Conservation (phyloP, 2,113 vertebrate species). For the Podocnemis expansa region DNA sequence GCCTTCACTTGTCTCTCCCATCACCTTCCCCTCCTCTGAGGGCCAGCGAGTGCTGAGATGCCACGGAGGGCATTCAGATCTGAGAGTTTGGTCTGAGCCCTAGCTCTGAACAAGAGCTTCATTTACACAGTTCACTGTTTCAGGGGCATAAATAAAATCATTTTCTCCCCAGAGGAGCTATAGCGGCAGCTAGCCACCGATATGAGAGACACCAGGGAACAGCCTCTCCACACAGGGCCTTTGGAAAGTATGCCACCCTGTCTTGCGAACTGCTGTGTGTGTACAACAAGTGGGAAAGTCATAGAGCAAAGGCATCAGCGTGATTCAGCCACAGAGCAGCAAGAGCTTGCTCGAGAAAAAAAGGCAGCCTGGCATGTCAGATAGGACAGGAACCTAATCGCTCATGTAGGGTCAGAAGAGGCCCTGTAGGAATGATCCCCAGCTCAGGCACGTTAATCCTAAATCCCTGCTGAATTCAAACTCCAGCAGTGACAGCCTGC, state of each 20-base stretch:
- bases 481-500: not conserved
- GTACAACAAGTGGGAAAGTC: not conserved
- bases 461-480: not conserved
- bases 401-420: not conserved
- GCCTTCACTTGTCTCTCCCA: not conserved
- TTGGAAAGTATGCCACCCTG: not conserved
- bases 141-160: not conserved
- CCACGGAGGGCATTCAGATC: not conserved
- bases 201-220: not conserved
- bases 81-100: not conserved
- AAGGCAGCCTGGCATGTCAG: not conserved
- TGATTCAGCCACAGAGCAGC: not conserved
- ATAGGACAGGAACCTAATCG: not conserved
- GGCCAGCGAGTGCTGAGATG: not conserved
- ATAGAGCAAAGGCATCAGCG: no score
- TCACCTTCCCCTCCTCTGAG: not conserved
- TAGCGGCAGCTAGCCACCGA: not conserved
- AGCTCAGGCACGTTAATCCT: not conserved
- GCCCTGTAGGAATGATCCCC: not conserved
- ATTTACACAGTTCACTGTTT: not conserved
- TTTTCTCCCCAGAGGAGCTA: not conserved
- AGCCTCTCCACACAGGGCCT: not conserved
- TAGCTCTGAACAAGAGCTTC: not conserved
- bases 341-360: not conserved
- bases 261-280: not conserved